Conservation (phyloP, 64 coral and sea anemone species). For the Platygyra sinensis region DNA sequence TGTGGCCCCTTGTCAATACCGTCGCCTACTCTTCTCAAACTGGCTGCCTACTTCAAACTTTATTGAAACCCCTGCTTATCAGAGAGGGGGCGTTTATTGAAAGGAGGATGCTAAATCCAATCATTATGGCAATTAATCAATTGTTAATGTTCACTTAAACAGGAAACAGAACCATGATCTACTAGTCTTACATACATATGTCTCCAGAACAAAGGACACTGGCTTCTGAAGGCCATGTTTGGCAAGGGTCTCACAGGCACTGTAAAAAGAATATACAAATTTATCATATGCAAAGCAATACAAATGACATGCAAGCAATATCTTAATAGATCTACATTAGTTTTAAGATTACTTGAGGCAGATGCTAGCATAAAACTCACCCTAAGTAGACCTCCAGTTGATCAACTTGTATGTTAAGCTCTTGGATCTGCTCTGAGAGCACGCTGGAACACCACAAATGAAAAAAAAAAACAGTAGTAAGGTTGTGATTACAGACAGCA, state of each 20-base stretch:
- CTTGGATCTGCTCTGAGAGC: slow-evolving; percentile 83
- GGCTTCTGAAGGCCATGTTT: slow-evolving; percentile 88
- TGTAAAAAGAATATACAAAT: slow-evolving; percentile 13
- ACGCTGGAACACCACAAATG: slow-evolving; percentile 42
- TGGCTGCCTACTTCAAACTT: no score
- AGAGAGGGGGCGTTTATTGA: no score
- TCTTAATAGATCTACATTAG: no score
- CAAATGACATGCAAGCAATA: no score
- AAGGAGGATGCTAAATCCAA: no score
- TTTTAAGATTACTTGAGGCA: no score
- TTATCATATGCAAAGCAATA: background rate
- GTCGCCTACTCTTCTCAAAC: no score
- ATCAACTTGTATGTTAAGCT: slow-evolving; percentile 83
- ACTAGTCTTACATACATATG: slow-evolving; percentile 53
- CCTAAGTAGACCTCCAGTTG: slow-evolving; percentile 69
- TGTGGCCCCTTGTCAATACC: no score
- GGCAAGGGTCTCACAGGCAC: slow-evolving; percentile 73
- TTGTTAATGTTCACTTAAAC: background rate
- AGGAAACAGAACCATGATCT: background rate
- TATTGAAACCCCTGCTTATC: no score
- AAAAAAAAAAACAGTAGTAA: background rate
- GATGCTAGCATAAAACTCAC: slow-evolving; percentile 61
- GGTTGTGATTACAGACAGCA: no score
- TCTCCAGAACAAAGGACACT: slow-evolving; percentile 84
- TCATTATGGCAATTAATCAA: background rate